These are phyloP conservation scores for Dolomedes plantarius DNA, from an alignment of 2,888 invertebrate species.

Conservation along the genomic window DNA sequence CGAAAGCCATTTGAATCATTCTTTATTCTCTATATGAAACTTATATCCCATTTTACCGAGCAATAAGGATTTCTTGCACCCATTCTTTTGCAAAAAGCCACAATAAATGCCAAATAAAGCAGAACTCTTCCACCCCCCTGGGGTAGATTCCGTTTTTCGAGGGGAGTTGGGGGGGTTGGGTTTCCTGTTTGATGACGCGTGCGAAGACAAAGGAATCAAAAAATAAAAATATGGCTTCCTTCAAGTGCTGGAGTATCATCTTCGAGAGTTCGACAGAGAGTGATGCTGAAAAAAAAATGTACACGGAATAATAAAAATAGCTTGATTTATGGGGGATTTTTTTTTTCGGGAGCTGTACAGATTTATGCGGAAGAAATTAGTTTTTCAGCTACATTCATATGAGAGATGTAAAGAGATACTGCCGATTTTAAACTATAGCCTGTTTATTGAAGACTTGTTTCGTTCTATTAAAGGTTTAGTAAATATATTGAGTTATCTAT, in stretches of 20 bases:
- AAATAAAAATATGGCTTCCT: not conserved
- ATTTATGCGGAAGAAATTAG: too few species aligned
- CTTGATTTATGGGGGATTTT: not conserved
- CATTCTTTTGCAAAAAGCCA: constrained; percentile 8
- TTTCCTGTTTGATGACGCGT: constrained; percentile 15
- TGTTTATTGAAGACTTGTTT: too few species aligned
- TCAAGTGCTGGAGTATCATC: not conserved
- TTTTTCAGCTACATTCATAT: too few species aligned
- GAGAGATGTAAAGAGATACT: too few species aligned
- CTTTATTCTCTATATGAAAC: constrained; percentile 10
- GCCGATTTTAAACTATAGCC: too few species aligned
- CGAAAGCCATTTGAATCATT: not conserved
- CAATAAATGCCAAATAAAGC: constrained; percentile 18
- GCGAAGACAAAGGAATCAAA: not conserved
- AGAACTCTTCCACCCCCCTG: constrained; percentile 3
- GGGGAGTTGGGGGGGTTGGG: not conserved
- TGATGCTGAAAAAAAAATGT: not conserved
- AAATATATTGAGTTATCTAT: too few species aligned
- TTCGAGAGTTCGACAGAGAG: not conserved
- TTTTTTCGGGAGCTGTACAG: too few species aligned
- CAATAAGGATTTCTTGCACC: not conserved
- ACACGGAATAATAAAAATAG: not conserved
- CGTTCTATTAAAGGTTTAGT: too few species aligned
- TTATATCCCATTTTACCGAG: not conserved
- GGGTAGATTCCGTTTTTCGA: not conserved